Conservation (phyloP, 1,140 invertebrate genomes). For the Mercenaria mercenaria region DNA sequence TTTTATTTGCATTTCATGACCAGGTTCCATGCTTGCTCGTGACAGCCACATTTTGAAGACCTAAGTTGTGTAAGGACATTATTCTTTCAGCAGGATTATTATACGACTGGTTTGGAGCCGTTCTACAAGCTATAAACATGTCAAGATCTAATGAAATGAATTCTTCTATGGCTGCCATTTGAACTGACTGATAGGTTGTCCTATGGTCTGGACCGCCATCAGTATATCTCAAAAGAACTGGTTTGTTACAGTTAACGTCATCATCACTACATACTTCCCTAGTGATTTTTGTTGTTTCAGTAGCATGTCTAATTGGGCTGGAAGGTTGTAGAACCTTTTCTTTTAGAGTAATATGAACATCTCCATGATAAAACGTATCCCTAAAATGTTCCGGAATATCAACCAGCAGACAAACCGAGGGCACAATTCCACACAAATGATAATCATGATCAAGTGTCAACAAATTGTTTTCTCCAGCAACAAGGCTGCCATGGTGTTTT, state of each 20-base stretch:
- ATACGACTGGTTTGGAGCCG: constrained; percentile 53
- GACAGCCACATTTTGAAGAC: constrained; percentile 56
- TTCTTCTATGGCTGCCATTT: constrained; percentile 39
- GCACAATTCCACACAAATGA: constrained; percentile 50
- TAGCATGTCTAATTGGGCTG: constrained; percentile 54
- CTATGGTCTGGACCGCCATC: constrained; percentile 71
- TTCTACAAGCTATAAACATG: constrained; percentile 55
- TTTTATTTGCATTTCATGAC: constrained; percentile 41
- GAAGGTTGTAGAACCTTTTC: constrained; percentile 64
- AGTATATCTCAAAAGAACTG: constrained; percentile 7
- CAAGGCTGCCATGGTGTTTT: constrained; percentile 22
- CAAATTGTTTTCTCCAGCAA: neutral
- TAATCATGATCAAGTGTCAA: constrained; percentile 66
- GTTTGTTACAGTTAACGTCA: neutral
- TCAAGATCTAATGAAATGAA: constrained; percentile 65
- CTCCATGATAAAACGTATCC: constrained; percentile 56
- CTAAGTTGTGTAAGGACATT: constrained; percentile 60
- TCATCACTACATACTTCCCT: neutral
- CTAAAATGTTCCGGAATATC: constrained; percentile 48
- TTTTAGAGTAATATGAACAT: constrained; percentile 44
- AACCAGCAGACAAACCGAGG: constrained; percentile 57
- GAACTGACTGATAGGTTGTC: constrained; percentile 50
- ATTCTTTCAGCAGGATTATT: constrained; percentile 63
- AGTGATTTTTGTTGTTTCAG: constrained; percentile 22
- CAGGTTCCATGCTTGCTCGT: neutral